A percentile compares a stretch with the other conserved stretches of the same genome.
These are phyloP conservation scores for Chondrosia reniformis DNA, from an alignment of 37 sponge, comb jelly and placozoan genomes.

Conservation along the genomic window DNA sequence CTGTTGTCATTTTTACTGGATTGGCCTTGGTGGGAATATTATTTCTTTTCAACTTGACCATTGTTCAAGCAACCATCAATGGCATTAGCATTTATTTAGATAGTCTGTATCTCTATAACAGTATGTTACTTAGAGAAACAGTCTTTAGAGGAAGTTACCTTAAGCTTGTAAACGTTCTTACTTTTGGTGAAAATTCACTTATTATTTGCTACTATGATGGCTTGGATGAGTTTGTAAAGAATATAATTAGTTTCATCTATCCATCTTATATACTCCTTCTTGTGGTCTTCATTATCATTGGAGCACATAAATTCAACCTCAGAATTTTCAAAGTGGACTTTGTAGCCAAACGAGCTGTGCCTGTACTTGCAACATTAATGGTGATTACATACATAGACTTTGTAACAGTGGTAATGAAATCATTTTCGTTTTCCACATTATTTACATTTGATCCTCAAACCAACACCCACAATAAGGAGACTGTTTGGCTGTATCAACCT, in stretches of 20 bases:
- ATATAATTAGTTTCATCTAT: neutral
- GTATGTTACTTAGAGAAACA: neutral
- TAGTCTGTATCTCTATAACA: neutral
- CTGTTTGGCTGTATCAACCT: slow-evolving; percentile 13
- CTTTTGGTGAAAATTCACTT: neutral
- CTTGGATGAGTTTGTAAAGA: slow-evolving; percentile 6
- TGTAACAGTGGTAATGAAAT: neutral
- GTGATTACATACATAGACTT: slow-evolving; percentile 1
- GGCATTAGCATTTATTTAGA: slow-evolving; percentile 47
- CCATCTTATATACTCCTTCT: slow-evolving; percentile 5
- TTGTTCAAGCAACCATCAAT: slow-evolving; percentile 29
- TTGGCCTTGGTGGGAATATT: slow-evolving; percentile 22
- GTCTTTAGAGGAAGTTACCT: no score
- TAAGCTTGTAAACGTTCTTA: neutral
- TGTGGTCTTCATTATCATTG: neutral
- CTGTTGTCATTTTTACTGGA: slow-evolving; percentile 16
- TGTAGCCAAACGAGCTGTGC: slow-evolving; percentile 11
- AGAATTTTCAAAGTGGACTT: neutral
- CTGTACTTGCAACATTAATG: slow-evolving; percentile 18
- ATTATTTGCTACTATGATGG: slow-evolving; percentile 2
- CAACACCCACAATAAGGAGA: no score
- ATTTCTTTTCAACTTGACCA: slow-evolving; percentile 26
- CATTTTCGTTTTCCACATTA: no score
- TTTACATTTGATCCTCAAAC: no score
- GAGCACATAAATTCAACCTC: neutral